phyloP scores from a whole-genome alignment of 2,113 vertebrate species.

The Uropsilus gracilis region DNA sequence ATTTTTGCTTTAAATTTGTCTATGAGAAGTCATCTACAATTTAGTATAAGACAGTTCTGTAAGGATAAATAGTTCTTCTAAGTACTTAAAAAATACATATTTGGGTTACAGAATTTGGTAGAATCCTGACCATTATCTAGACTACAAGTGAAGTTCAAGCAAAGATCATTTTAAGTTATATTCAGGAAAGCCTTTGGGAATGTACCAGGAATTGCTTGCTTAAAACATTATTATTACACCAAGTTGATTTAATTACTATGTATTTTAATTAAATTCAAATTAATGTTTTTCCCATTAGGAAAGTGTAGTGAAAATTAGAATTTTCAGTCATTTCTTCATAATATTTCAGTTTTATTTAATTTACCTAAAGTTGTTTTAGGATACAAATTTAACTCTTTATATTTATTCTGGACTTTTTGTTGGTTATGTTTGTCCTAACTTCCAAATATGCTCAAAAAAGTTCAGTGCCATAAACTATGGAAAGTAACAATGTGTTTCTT shows the following conservation, averaged over 20 bases:
- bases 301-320: background rate
- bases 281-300: background rate
- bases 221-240: background rate
- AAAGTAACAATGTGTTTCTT: background rate
- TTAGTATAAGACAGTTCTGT: background rate
- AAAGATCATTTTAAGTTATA: conserved; percentile 10
- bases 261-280: background rate
- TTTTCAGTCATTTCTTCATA: background rate
- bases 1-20: background rate
- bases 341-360: conserved; percentile 1
- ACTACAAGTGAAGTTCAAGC: background rate
- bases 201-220: background rate
- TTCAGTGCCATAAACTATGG: background rate
- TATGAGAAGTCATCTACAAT: background rate
- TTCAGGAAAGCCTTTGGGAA: background rate
- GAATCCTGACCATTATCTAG: background rate
- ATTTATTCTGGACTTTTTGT: background rate
- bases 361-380: background rate
- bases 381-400: background rate
- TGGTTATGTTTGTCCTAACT: background rate
- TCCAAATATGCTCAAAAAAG: background rate
- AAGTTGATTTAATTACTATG: conserved; percentile 10
- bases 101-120: background rate
- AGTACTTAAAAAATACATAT: background rate
- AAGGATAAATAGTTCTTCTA: background rate